Conservation (phyloP, 1,140 invertebrate species). For the Cyclargus thomasi region DNA sequence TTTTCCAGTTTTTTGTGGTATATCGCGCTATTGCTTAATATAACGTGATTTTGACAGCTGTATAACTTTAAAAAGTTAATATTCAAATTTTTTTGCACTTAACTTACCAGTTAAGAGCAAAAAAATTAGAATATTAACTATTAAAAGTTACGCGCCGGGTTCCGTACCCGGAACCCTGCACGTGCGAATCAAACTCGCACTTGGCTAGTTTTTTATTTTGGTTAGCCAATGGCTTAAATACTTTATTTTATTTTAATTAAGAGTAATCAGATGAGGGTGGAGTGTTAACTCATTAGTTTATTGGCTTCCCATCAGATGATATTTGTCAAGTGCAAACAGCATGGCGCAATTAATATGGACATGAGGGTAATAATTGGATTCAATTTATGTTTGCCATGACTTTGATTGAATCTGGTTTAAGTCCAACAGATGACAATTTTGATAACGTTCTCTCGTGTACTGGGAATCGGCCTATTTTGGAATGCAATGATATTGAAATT, state of each 20-base stretch:
- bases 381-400: not conserved
- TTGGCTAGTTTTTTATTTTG: not conserved
- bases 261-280: not conserved
- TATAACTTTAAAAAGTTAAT: too few relatives aligned
- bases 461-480: too few relatives aligned
- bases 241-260: not conserved
- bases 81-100: too few relatives aligned
- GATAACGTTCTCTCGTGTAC: not conserved
- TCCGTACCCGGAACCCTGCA: too few relatives aligned
- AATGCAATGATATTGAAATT: too few relatives aligned
- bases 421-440: not conserved
- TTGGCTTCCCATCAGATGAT: not conserved
- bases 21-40: too few relatives aligned
- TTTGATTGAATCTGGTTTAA: not conserved
- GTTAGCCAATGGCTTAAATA: not conserved
- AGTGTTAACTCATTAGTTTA: not conserved
- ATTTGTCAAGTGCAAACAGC: constrained; percentile 1
- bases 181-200: too few relatives aligned
- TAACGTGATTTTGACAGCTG: too few relatives aligned
- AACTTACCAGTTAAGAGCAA: too few relatives aligned
- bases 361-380: not conserved
- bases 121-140: too few relatives aligned
- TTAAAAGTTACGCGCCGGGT: too few relatives aligned
- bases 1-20: too few relatives aligned
- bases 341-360: not conserved